A percentile compares a stretch with the other conserved stretches of the same genome.
Conservation (phyloP, 2,888 invertebrate genomes). For the Agonopterix heracliana region DNA sequence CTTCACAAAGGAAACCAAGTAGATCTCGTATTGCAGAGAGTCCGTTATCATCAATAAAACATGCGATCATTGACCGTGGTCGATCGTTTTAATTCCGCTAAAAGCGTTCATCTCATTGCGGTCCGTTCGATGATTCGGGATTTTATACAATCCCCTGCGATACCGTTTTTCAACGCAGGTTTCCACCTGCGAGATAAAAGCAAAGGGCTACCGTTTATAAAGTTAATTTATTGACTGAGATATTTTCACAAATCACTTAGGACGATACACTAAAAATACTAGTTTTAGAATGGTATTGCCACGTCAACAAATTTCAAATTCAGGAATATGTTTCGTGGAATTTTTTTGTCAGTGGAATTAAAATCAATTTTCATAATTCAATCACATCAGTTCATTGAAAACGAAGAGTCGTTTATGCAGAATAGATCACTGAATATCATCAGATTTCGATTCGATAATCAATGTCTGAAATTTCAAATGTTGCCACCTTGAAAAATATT, state of each 20-base stretch:
- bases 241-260: background rate
- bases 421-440: no score
- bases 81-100: conserved; percentile 63
- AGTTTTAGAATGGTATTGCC: no score
- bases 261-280: background rate
- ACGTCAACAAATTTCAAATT: no score
- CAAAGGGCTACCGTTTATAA: background rate
- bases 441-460: no score
- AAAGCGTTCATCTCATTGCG: conserved; percentile 69
- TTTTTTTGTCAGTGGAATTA: no score
- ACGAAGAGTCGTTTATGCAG: no score
- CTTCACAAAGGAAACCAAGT: background rate
- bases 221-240: background rate
- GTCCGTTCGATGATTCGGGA: conserved; percentile 51
- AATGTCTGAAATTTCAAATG: no score
- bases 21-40: background rate
- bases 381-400: no score
- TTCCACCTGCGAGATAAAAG: background rate
- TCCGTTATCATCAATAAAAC: conserved; percentile 52
- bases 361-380: no score
- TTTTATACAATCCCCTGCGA: conserved; percentile 18
- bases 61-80: conserved; percentile 35
- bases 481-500: no score
- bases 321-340: no score
- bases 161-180: background rate